These are phyloP conservation scores for Hippocampus barbouri DNA, from an alignment of 2,113 vertebrate genomes.

Conservation along the genomic window DNA sequence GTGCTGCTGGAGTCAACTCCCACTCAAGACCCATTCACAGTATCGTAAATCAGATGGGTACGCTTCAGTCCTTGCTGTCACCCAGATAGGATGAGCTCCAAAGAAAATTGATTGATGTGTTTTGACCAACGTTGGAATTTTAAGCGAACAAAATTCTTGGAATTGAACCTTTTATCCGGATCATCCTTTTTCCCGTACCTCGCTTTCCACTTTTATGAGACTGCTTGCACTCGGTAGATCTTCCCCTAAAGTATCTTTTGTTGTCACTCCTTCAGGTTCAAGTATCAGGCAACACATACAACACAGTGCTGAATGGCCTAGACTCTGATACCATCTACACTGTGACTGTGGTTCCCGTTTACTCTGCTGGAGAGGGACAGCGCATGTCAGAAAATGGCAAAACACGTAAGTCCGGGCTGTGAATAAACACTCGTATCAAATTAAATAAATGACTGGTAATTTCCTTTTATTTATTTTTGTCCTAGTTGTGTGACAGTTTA, in stretches of 20 bases:
- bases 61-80: background rate
- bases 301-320: conserved; percentile 81
- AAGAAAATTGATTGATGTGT: too few species aligned
- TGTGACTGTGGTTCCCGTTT: conserved; percentile 84
- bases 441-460: background rate
- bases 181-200: background rate
- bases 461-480: background rate
- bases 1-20: background rate
- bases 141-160: too few species aligned
- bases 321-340: conserved; percentile 85
- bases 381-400: conserved; percentile 85
- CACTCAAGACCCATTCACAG: background rate
- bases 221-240: background rate
- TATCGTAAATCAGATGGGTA: background rate
- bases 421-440: background rate
- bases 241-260: background rate
- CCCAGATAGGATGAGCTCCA: too few species aligned
- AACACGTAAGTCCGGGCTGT: conserved; percentile 79
- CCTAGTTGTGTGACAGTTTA: background rate
- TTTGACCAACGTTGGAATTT: too few species aligned
- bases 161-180: too few species aligned
- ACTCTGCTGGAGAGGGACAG: conserved; percentile 83
- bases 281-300: conserved; percentile 85
- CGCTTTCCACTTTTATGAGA: background rate
- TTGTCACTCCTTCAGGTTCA: conserved; percentile 71